A percentile compares a stretch with the other conserved stretches of the same genome.
Evolutionary conservation across 2,797 vertebrate species (phyloP).

Genomic region (Percopsis omiscomaycus): DNA sequence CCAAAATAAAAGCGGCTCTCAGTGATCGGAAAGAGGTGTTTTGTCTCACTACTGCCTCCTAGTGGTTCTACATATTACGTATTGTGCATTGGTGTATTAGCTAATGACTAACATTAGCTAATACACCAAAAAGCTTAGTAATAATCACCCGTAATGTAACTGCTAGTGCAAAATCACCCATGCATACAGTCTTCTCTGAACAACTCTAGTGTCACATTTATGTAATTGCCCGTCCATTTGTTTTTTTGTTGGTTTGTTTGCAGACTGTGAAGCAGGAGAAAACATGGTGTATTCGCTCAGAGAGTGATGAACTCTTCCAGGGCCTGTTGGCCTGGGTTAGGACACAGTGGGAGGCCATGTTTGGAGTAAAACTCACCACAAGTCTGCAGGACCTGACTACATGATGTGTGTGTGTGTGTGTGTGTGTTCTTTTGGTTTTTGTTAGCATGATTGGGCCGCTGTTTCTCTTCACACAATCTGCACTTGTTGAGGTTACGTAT

Average conservation of each 20-base stretch:
- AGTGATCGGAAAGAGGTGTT: too few species aligned
- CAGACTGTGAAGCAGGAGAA: conserved; percentile 89
- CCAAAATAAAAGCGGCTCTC: too few species aligned
- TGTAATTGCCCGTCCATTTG: not conserved
- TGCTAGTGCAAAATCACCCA: too few species aligned
- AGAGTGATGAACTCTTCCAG: conserved; percentile 79
- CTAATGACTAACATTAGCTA: too few species aligned
- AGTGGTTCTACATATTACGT: too few species aligned
- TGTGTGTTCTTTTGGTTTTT: not conserved
- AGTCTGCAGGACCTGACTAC: conserved; percentile 62
- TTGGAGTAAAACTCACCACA: conserved; percentile 84
- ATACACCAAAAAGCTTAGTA: too few species aligned
- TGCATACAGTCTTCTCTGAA: too few species aligned
- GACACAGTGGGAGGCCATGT: conserved; percentile 91
- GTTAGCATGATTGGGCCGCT: conserved; percentile 16
- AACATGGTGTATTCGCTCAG: conserved; percentile 86
- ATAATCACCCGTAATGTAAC: too few species aligned
- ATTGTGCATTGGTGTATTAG: too few species aligned
- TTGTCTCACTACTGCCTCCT: too few species aligned
- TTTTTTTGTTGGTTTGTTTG: not conserved
- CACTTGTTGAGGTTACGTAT: conserved; percentile 47
- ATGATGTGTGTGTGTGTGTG: conserved; percentile 29
- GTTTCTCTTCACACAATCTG: conserved; percentile 37
- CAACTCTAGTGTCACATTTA: not conserved
- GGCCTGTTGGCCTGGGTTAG: conserved; percentile 88